Base-by-base conservation (phyloP, 2,113 vertebrate species). In the Chionomys nivalis region DNA sequence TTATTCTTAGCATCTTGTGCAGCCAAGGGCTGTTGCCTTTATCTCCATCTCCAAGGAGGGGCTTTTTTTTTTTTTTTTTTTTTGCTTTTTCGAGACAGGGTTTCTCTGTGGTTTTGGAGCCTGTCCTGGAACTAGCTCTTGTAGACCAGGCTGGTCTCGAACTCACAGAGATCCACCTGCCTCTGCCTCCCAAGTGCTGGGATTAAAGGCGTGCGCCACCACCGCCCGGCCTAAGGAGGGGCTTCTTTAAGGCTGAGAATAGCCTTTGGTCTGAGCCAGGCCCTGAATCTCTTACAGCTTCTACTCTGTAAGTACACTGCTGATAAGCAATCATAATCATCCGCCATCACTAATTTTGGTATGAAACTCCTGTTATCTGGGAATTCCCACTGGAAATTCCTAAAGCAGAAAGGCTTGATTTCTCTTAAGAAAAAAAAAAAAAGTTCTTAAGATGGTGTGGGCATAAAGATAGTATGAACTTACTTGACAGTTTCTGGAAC, bases 401-500 rank as follows among this genome's bases (percentile, higher is more conserved):
- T 76, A 78, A 0, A 87, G 31, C 39, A 87, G 26, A 94, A 73
- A 82, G n/a, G 44, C 49, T 49, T 87, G 58, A 85, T 61, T 4
- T 14, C 24, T 63, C 88, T 55, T n/a, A n/a, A n/a, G n/a, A n/a
- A n/a, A n/a, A n/a, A 42, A 76, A 94, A 88, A 81, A 65, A 65
- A 5, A 39, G 7, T 14, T 21, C 42, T 8, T 82, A 33, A 31
- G 10, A 79, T 26, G 4, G 31, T 1, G 42, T 33, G 14, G 28
- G 5, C 14, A 75, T 1, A 31, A 63, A 61, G 73, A 65, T 83
- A 81, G 58, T 93, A 88, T 58, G 52, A 94, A 94, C 70, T 63
- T 86, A 75, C 44, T 66, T 68, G 72, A 58, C 52, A 82, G 61
- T 58, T 70, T 94, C 92, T 95, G 21, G 49, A 96, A 94, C 19